Conservation (phyloP, 2,113 vertebrate genomes). For the Todiramphus chloris region DNA sequence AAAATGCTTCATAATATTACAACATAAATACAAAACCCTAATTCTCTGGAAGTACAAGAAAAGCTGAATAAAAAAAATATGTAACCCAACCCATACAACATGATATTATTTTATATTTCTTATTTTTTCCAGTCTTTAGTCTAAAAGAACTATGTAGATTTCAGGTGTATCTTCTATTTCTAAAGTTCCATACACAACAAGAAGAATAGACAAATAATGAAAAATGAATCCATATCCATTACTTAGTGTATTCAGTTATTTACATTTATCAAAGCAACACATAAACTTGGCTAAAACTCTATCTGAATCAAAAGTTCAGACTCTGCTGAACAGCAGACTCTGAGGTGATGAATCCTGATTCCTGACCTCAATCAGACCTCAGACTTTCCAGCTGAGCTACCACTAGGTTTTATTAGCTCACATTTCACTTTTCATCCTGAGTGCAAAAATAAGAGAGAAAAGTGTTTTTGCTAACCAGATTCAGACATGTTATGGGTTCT, state of each 20-base stretch:
- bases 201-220: background rate
- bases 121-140: background rate
- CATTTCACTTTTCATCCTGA: background rate
- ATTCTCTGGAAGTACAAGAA: background rate
- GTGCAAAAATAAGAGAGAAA: background rate
- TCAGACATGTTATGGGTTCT: background rate
- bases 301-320: slow-evolving; percentile 26
- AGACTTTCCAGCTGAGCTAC: background rate
- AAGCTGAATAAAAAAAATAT: background rate
- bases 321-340: background rate
- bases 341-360: background rate
- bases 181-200: background rate
- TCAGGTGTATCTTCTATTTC: background rate
- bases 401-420: background rate
- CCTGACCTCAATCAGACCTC: background rate
- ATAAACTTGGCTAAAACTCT: background rate
- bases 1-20: background rate
- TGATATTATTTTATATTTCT: background rate
- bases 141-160: background rate
- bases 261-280: background rate
- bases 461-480: background rate
- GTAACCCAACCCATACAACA: background rate
- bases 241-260: background rate
- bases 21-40: background rate
- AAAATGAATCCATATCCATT: background rate